Evolutionary conservation across 1,140 invertebrate genomes (phyloP).

Genomic region (Doryteuthis pealeii): DNA sequence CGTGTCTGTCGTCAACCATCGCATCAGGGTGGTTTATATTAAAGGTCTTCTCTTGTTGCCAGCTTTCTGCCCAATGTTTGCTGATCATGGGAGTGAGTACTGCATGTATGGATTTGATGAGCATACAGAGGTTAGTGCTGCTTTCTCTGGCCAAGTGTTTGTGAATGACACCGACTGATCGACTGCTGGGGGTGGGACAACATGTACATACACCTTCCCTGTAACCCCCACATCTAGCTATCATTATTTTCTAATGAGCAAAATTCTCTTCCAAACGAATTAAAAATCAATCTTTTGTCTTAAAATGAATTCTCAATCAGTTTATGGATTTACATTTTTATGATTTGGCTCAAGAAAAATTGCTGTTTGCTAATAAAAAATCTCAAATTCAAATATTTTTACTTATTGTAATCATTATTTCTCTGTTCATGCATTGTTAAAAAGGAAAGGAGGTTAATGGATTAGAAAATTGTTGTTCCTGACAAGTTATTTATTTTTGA

Average conservation of each 20-base stretch:
- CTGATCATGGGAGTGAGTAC: conserved; percentile 5
- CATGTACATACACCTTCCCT: not conserved
- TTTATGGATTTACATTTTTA: not conserved
- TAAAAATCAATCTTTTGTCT: not conserved
- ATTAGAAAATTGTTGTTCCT: no score
- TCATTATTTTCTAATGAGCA: not conserved
- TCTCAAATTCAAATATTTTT: no score
- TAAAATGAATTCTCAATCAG: not conserved
- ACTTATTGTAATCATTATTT: no score
- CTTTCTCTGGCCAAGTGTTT: conserved; percentile 14
- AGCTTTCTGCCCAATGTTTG: conserved; percentile 12
- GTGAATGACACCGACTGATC: not conserved
- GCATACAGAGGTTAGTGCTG: conserved; percentile 12
- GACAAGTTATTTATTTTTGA: no score
- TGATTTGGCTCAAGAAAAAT: not conserved
- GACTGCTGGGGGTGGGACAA: not conserved
- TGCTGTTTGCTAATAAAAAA: no score
- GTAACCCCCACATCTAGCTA: not conserved
- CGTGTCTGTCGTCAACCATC: not conserved
- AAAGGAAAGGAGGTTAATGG: no score
- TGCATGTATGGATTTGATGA: conserved; percentile 14
- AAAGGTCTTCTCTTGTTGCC: conserved; percentile 8
- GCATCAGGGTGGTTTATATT: conserved; percentile 9
- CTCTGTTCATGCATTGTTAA: no score
- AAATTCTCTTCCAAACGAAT: not conserved